Conservation (phyloP, 2,888 invertebrate species). For the Entomobrya multifasciata region DNA sequence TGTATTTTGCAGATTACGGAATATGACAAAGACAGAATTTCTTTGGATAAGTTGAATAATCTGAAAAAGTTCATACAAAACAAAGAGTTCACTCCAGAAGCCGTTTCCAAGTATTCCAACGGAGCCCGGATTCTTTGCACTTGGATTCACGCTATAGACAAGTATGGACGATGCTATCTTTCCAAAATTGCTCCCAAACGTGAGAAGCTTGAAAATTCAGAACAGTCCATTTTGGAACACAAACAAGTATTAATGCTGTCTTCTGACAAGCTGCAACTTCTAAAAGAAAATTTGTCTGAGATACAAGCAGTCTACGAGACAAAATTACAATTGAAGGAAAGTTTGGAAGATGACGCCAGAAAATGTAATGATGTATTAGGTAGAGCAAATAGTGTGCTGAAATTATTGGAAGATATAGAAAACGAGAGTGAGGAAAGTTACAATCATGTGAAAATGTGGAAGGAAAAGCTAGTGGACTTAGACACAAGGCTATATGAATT, state of each 20-base stretch:
- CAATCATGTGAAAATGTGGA: constrained; percentile 32
- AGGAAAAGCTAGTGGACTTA: background rate
- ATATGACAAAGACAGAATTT: constrained; percentile 49
- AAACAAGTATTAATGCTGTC: constrained; percentile 1
- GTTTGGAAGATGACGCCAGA: constrained; percentile 4
- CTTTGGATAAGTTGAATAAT: constrained; percentile 37
- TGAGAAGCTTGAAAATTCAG: constrained; percentile 34
- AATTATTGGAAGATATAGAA: constrained; percentile 29
- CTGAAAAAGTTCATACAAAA: constrained; percentile 47
- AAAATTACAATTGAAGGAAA: constrained; percentile 27
- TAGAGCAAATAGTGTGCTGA: constrained; percentile 26
- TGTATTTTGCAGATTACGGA: constrained; percentile 34
- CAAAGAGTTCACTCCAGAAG: constrained; percentile 58
- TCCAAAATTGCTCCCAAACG: constrained; percentile 47
- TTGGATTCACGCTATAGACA: constrained; percentile 61
- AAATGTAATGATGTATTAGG: constrained; percentile 14
- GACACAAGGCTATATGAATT: background rate
- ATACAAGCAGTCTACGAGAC: constrained; percentile 31
- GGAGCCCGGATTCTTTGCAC: constrained; percentile 56
- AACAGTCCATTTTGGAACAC: constrained; percentile 27
- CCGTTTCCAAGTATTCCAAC: constrained; percentile 58
- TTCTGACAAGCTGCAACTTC: constrained; percentile 47
- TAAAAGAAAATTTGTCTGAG: constrained; percentile 50
- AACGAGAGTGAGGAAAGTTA: background rate
- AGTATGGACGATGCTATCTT: constrained; percentile 50